Conservation (phyloP, 2,113 vertebrate species). For the Nothocercus julius region DNA sequence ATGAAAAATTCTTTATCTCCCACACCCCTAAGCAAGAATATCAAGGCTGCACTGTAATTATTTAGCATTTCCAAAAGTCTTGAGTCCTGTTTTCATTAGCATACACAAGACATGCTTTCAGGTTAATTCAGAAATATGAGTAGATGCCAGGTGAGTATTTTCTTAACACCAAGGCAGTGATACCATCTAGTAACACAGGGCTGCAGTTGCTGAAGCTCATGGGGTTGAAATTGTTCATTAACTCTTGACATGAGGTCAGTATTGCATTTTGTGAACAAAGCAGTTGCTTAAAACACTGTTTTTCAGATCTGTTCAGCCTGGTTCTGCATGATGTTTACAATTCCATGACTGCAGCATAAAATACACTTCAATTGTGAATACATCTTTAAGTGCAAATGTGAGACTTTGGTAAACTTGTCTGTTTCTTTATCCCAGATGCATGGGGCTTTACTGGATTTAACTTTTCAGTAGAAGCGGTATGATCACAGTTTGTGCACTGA, state of each 20-base stretch:
- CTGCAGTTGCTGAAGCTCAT: not conserved
- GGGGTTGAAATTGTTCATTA: not conserved
- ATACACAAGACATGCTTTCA: not conserved
- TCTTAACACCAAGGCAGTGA: not conserved
- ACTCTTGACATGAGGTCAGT: not conserved
- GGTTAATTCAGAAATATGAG: not conserved
- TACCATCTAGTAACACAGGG: not conserved
- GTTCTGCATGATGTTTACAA: not conserved
- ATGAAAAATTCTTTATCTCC: not conserved
- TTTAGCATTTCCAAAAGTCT: not conserved
- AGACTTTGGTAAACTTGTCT: not conserved
- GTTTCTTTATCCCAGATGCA: not conserved
- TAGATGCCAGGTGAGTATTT: not conserved
- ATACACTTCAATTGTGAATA: not conserved
- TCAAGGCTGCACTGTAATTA: not conserved
- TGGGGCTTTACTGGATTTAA: not conserved
- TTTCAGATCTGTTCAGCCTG: not conserved
- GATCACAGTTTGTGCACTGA: not conserved
- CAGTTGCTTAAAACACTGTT: not conserved
- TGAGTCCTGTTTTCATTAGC: not conserved
- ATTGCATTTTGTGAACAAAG: not conserved
- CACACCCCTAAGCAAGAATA: not conserved
- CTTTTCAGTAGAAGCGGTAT: not conserved
- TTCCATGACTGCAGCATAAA: not conserved
- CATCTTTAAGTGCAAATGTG: not conserved